Evolutionary conservation across 2,888 invertebrate species (phyloP).

Genomic region (Catocala sponsa): DNA sequence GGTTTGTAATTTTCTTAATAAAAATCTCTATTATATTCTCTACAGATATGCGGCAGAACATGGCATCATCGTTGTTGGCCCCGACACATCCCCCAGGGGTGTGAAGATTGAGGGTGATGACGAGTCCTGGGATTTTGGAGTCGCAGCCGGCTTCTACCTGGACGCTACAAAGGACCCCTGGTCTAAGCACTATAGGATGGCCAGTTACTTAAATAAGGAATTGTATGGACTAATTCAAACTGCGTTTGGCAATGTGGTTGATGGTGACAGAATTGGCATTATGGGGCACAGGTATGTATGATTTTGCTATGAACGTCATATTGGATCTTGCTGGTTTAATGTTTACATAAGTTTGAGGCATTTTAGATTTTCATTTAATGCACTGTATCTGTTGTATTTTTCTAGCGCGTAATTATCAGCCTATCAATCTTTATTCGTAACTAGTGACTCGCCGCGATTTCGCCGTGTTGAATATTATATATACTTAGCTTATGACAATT

Average conservation of each 20-base stretch:
- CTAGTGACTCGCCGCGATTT: too few species aligned
- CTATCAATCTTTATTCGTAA: too few species aligned
- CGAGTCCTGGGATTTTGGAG: slow-evolving; percentile 97
- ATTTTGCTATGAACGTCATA: background rate
- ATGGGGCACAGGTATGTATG: slow-evolving; percentile 92
- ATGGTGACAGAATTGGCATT: slow-evolving; percentile 90
- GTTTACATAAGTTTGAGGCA: too few species aligned
- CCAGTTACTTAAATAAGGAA: slow-evolving; percentile 96
- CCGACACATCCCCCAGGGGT: slow-evolving; percentile 98
- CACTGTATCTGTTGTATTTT: too few species aligned
- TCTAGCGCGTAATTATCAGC: too few species aligned
- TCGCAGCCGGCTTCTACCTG: slow-evolving; percentile 98
- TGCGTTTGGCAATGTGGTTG: slow-evolving; percentile 89
- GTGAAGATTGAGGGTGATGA: slow-evolving; percentile 96
- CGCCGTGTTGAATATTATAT: too few species aligned
- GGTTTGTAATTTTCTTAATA: too few species aligned
- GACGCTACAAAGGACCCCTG: slow-evolving; percentile 97
- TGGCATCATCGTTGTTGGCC: slow-evolving; percentile 95
- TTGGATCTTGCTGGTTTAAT: too few species aligned
- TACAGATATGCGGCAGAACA: slow-evolving; percentile 93
- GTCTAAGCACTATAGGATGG: slow-evolving; percentile 98
- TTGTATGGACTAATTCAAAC: slow-evolving; percentile 91
- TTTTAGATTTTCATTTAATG: too few species aligned
- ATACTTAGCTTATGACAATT: too few species aligned
- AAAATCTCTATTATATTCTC: too few species aligned